Conservation (phyloP, 2,888 invertebrate genomes). For the Phalera bucephala region DNA sequence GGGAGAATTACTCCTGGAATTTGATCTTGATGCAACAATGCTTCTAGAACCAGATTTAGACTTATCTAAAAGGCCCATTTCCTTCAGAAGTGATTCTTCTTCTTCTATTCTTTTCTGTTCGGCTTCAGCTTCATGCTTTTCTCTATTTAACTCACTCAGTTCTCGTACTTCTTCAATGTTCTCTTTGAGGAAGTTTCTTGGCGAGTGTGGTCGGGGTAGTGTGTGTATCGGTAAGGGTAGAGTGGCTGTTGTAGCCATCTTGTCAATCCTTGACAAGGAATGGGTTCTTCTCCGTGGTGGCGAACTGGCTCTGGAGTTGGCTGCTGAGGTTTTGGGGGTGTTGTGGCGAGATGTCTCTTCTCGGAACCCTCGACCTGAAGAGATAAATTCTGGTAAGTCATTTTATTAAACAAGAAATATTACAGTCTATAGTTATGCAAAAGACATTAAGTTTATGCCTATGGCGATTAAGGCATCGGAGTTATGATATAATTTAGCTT, state of each 20-base stretch:
- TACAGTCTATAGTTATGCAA: too few relatives aligned
- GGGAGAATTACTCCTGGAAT: slow-evolving; percentile 70
- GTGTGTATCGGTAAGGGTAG: slow-evolving; percentile 50
- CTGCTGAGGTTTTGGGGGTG: slow-evolving; percentile 73
- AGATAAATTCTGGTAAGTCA: too few relatives aligned
- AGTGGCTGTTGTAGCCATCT: slow-evolving; percentile 66
- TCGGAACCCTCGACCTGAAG: slow-evolving; percentile 73
- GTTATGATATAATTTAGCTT: too few relatives aligned
- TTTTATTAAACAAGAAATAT: too few relatives aligned
- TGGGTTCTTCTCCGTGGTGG: slow-evolving; percentile 69
- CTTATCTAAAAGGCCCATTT: slow-evolving; percentile 72
- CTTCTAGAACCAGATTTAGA: slow-evolving; percentile 35
- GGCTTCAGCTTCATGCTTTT: slow-evolving; percentile 73
- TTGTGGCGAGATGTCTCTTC: slow-evolving; percentile 81
- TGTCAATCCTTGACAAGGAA: slow-evolving; percentile 68
- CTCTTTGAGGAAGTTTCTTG: slow-evolving; percentile 73
- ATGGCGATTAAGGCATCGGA: too few relatives aligned
- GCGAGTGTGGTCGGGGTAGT: slow-evolving; percentile 61
- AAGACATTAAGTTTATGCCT: too few relatives aligned
- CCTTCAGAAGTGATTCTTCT: slow-evolving; percentile 72
- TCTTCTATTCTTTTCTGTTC: slow-evolving; percentile 67
- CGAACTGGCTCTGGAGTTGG: slow-evolving; percentile 69
- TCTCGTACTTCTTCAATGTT: slow-evolving; percentile 77
- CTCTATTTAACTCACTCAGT: slow-evolving; percentile 74
- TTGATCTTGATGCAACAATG: slow-evolving; percentile 33